phyloP scores from a whole-genome alignment of 2,888 invertebrate genomes.

The Gnatocerus cornutus region DNA sequence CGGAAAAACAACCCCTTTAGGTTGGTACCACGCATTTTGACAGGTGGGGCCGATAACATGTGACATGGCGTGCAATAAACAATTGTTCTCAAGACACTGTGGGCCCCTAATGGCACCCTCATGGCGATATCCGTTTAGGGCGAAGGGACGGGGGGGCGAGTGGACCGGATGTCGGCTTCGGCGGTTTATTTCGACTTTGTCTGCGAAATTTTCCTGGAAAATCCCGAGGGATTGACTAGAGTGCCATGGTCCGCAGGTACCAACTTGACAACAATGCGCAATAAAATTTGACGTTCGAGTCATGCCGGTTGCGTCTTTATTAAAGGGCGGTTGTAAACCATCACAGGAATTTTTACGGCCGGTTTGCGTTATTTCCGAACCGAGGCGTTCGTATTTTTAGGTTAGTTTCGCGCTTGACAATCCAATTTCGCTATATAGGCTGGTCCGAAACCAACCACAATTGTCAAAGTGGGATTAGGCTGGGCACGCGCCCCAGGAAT shows the following conservation, averaged over 20 bases:
- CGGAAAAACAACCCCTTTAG: constrained; percentile 12
- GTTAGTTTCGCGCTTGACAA: not conserved
- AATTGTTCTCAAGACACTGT: constrained; percentile 9
- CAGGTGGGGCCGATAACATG: constrained; percentile 16
- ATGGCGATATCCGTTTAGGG: constrained; percentile 15
- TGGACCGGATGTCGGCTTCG: constrained; percentile 32
- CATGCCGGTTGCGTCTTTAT: constrained; percentile 6
- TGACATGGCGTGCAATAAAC: constrained; percentile 12
- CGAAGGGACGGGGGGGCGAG: not conserved
- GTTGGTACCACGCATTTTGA: constrained; percentile 16
- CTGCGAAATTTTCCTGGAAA: not conserved
- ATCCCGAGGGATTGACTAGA: not conserved
- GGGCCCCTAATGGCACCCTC: constrained; percentile 30
- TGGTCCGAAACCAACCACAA: too few relatives aligned
- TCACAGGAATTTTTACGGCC: constrained; percentile 5
- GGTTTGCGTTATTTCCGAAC: not conserved
- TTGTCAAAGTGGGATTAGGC: too few relatives aligned
- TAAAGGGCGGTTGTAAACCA: constrained; percentile 9
- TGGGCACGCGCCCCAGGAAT: too few relatives aligned
- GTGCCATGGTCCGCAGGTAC: constrained; percentile 32
- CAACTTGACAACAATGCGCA: constrained; percentile 15
- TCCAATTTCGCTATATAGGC: too few relatives aligned
- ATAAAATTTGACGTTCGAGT: not conserved
- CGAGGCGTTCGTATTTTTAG: not conserved
- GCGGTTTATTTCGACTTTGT: not conserved